phyloP scores from a whole-genome alignment of 1,140 invertebrate genomes.

The Lucilia sericata region DNA sequence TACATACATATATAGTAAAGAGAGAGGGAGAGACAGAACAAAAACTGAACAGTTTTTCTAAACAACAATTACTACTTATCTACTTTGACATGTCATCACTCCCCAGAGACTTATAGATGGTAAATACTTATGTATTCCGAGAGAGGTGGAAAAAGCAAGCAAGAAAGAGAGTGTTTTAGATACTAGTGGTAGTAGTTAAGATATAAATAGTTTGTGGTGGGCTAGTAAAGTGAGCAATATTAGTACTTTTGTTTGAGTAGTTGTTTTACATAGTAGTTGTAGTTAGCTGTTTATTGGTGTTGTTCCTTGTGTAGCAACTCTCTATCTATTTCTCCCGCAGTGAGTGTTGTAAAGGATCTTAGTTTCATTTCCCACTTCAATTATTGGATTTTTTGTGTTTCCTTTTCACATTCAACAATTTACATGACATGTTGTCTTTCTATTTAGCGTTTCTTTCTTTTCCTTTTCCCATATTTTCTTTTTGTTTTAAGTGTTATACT shows the following conservation, averaged over 20 bases:
- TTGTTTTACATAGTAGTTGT: neutral
- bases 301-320: neutral
- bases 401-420: conserved; percentile 20
- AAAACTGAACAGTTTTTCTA: neutral
- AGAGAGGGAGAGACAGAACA: neutral
- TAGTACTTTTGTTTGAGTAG: neutral
- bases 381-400: conserved; percentile 30
- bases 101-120: neutral
- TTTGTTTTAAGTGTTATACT: conserved; percentile 38
- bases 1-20: neutral
- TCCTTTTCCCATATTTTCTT: neutral
- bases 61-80: conserved; percentile 27
- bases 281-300: neutral
- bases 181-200: neutral
- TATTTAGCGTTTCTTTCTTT: neutral
- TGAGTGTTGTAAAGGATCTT: conserved; percentile 31
- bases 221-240: conserved; percentile 11
- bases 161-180: neutral
- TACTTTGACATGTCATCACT: conserved; percentile 24
- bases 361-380: conserved; percentile 42
- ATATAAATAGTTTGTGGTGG: neutral
- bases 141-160: neutral
- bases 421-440: conserved; percentile 37
- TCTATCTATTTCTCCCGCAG: conserved; percentile 29
- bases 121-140: neutral